Evolutionary conservation across 2,888 invertebrate genomes (phyloP).

Genomic region (Erannis defoliaria): DNA sequence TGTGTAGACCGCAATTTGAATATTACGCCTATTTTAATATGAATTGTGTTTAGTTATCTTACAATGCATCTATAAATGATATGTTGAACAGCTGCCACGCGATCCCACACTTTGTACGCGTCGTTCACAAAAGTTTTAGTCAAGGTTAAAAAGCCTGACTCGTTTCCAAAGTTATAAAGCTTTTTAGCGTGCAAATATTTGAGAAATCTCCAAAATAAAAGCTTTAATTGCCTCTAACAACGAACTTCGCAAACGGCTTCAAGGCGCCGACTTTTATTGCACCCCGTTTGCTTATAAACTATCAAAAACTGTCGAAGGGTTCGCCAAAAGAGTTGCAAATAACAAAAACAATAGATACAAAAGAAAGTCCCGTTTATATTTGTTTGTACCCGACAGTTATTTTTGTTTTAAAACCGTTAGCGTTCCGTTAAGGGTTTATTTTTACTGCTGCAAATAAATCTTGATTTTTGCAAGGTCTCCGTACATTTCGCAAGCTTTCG

Average conservation of each 20-base stretch:
- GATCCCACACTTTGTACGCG: constrained; percentile 26
- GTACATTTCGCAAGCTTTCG: constrained; percentile 40
- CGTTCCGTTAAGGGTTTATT: constrained; percentile 60
- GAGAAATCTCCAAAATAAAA: constrained; percentile 38
- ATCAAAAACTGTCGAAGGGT: constrained; percentile 62
- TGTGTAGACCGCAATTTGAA: constrained; percentile 59
- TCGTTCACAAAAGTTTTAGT: constrained; percentile 26
- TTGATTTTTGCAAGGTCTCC: constrained; percentile 40
- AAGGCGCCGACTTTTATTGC: constrained; percentile 65
- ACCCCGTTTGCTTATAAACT: constrained; percentile 56
- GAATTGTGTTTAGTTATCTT: constrained; percentile 45
- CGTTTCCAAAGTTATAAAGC: constrained; percentile 35
- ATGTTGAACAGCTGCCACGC: constrained; percentile 38
- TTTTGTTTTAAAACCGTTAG: constrained; percentile 61
- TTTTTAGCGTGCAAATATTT: constrained; percentile 51
- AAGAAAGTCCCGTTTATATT: constrained; percentile 52
- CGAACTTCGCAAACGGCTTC: constrained; percentile 47
- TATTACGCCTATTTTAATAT: constrained; percentile 51
- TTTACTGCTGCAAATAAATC: constrained; percentile 69
- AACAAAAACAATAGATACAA: constrained; percentile 65
- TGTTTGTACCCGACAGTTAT: constrained; percentile 55
- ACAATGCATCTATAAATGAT: constrained; percentile 42
- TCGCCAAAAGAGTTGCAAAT: constrained; percentile 72
- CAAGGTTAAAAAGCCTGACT: constrained; percentile 34
- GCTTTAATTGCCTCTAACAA: constrained; percentile 41